Evolutionary conservation across 2,113 vertebrate genomes (phyloP).

Genomic region (Thinocorus orbignyianus): DNA sequence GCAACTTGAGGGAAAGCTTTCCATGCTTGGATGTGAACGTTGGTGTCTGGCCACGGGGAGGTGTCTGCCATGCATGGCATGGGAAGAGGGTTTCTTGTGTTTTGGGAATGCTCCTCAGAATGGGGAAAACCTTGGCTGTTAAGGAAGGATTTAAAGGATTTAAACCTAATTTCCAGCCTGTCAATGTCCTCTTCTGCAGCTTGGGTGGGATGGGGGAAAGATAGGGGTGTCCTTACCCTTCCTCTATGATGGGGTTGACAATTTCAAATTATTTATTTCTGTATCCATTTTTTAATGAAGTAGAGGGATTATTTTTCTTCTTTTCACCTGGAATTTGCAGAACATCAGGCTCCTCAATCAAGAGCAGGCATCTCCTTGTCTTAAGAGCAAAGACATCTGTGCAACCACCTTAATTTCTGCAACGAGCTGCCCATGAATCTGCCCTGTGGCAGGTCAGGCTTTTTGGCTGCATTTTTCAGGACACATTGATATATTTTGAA

Average conservation of each 20-base stretch:
- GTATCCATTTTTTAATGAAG: not conserved
- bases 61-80: not conserved
- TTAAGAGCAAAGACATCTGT: not conserved
- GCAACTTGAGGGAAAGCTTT: not conserved
- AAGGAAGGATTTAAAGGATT: not conserved
- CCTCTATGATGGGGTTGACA: not conserved
- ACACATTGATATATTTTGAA: not conserved
- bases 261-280: not conserved
- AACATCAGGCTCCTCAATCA: not conserved
- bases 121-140: not conserved
- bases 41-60: not conserved
- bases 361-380: not conserved
- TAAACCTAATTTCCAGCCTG: not conserved
- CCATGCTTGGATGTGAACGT: accelerated
- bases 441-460: not conserved
- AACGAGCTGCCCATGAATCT: not conserved
- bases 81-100: not conserved
- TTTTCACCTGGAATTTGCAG: not conserved
- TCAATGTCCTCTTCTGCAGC: not conserved
- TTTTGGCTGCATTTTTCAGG: not conserved
- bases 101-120: not conserved
- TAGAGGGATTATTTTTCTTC: not conserved
- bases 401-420: not conserved
- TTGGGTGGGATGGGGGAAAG: not conserved
- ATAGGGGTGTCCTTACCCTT: not conserved